A percentile compares a stretch with the other conserved stretches of the same genome.
Conservation (phyloP, 2,797 vertebrate species). For the Pangasius sanitwongsei region DNA sequence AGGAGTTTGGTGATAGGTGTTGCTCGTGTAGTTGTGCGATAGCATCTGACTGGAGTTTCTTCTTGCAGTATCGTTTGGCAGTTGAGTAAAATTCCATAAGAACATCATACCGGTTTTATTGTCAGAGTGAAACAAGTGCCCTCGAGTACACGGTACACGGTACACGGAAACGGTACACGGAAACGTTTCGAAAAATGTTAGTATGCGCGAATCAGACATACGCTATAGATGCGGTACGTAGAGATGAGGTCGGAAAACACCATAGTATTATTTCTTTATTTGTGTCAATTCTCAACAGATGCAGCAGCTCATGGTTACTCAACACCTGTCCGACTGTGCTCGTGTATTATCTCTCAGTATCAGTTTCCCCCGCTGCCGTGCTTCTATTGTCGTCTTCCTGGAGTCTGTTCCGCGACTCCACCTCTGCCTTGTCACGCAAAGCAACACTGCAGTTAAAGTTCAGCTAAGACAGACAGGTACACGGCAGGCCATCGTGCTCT, state of each 20-base stretch:
- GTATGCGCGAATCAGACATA: not conserved
- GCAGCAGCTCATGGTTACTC: not conserved
- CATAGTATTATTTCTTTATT: not conserved
- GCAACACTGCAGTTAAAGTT: slow-evolving; percentile 39
- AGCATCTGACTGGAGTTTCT: too few relatives aligned
- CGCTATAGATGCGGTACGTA: not conserved
- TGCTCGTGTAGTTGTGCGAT: not conserved
- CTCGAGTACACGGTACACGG: too few relatives aligned
- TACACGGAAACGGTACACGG: too few relatives aligned
- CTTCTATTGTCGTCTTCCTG: slow-evolving; percentile 8
- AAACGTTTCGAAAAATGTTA: not conserved
- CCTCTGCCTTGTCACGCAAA: slow-evolving; percentile 34
- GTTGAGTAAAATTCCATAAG: too few relatives aligned
- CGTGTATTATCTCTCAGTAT: not conserved
- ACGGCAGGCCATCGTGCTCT: slow-evolving; percentile 10
- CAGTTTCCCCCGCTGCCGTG: not conserved
- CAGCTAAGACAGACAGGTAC: slow-evolving; percentile 3
- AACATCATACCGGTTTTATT: too few relatives aligned
- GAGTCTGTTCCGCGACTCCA: slow-evolving; percentile 14
- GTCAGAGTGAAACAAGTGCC: too few relatives aligned
- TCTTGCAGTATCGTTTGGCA: too few relatives aligned
- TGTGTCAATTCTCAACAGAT: not conserved
- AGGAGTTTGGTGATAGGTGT: not conserved
- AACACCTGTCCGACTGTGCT: not conserved
- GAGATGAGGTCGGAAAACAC: not conserved